These are phyloP conservation scores for Didymodactylos carnosus DNA, from an alignment of 2,888 invertebrate genomes.

Conservation along the genomic window DNA sequence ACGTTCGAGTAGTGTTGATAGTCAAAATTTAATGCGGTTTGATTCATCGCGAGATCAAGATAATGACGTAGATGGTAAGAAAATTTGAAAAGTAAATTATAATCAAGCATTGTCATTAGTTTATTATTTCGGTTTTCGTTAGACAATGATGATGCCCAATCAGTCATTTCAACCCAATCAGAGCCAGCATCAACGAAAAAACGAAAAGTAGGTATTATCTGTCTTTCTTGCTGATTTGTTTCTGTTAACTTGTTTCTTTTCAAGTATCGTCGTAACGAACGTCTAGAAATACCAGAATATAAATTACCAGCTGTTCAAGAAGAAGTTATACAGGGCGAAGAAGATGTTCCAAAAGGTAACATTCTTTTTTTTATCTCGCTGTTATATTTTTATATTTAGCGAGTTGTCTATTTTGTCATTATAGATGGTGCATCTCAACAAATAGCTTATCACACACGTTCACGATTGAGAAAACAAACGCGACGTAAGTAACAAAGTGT, in stretches of 20 bases:
- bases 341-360: background rate
- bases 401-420: no score
- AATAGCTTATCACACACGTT: background rate
- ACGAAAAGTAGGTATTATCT: background rate
- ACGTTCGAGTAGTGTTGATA: background rate
- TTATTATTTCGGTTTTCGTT: no score
- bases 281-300: background rate
- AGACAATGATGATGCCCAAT: background rate
- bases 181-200: background rate
- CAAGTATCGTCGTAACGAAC: background rate
- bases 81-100: no score
- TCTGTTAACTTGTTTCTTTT: background rate
- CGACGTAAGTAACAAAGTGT: background rate
- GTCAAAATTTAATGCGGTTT: no score
- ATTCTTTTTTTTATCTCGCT: background rate
- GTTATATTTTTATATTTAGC: background rate
- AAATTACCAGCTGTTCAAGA: background rate
- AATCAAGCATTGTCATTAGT: background rate
- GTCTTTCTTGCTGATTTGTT: background rate
- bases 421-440: background rate
- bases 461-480: background rate
- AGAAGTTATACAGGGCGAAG: background rate
- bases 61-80: background rate
- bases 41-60: background rate
- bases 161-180: background rate